phyloP scores from a whole-genome alignment of 2,797 vertebrate species.

The Chelon auratus region DNA sequence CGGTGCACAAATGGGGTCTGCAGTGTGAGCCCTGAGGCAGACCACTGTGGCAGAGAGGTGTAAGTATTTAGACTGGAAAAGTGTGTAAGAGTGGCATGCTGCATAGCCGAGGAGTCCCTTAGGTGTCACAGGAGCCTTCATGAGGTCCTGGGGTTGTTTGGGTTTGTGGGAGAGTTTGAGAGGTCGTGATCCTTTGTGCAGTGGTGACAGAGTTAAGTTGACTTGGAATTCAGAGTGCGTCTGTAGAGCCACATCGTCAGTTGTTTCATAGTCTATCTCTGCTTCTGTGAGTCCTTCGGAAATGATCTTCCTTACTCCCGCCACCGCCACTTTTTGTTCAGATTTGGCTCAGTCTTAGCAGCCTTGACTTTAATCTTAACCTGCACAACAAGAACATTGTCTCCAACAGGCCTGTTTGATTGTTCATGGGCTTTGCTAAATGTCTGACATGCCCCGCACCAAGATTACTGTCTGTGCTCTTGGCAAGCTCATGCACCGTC shows the following conservation, averaged over 20 bases:
- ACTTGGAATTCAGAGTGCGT: slow-evolving; percentile 48
- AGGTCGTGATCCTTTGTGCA: slow-evolving; percentile 65
- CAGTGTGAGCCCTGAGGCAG: slow-evolving; percentile 23
- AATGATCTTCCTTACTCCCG: slow-evolving; percentile 15
- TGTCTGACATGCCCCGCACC: slow-evolving; percentile 57
- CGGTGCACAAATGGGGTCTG: slow-evolving; percentile 28
- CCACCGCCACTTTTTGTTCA: slow-evolving; percentile 23
- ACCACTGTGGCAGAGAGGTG: slow-evolving; percentile 35
- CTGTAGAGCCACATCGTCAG: slow-evolving; percentile 48
- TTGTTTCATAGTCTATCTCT: slow-evolving; percentile 25
- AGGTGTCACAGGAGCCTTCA: slow-evolving; percentile 61
- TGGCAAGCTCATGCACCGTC: slow-evolving; percentile 54
- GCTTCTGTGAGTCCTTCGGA: slow-evolving; percentile 28
- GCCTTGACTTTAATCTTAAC: background rate
- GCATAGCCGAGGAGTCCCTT: slow-evolving; percentile 52
- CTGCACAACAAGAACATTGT: slow-evolving; percentile 25
- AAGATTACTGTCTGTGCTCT: slow-evolving; percentile 62
- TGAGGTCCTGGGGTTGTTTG: slow-evolving; percentile 59
- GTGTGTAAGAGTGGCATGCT: slow-evolving; percentile 53
- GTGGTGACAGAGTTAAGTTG: slow-evolving; percentile 75
- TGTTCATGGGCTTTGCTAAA: slow-evolving; percentile 45
- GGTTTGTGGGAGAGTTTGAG: slow-evolving; percentile 43
- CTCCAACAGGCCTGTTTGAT: slow-evolving; percentile 36
- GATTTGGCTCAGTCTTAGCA: slow-evolving; percentile 3
- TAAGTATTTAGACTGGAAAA: slow-evolving; percentile 59